Evolutionary conservation across 2,888 invertebrate species (phyloP), one percentile per base, ranked within the genome.

Genomic region (Chloroclystis v-ata): DNA sequence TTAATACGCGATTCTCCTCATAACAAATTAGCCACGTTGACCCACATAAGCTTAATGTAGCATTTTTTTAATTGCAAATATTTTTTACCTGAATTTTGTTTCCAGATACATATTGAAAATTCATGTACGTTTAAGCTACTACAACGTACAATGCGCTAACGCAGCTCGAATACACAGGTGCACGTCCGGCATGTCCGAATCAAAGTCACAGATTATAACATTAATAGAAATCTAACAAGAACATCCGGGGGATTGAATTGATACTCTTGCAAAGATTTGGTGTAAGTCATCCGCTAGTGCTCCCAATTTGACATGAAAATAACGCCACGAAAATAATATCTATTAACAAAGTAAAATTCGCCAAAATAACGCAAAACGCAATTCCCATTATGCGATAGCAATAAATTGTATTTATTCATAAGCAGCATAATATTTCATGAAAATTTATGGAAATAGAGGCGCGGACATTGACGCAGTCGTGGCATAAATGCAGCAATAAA

Each of bases 131-230:
- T 4, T 20, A 20, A 20, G 5, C 5, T 4, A 67, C 65, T 60
- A 61, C 56, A 66, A 63, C 55, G 81, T 81, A 75, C 45, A 46
- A 40, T 69, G 75, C 67, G 63, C 57, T 61, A 65, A 66, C 56
- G 70, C 54, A 58, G 47, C 47, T 62, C 56, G 55, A 68, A 66
- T 64, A 56, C 78, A 77, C 85, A 86, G 84, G 86, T 86, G 86
- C 70, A 75, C 86, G 82, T 84, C 86, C 85, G 84, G 83, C 75
- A 75, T 74, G 73, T 69, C 75, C 76, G 67, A 81, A 78, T 54
- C 54, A 16, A 28, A 20, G 29, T 14, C 35, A 49, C 42, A 45
- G 26, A 35, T 46, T 39, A 38, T 42, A 35, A 13, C 38, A 28
- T 32, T 32, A 33, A 4, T 14, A 33, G 14, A n/a, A 16, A 33